Conservation (phyloP, 2,797 vertebrate genomes). For the Poeciliopsis paucimaculata region DNA sequence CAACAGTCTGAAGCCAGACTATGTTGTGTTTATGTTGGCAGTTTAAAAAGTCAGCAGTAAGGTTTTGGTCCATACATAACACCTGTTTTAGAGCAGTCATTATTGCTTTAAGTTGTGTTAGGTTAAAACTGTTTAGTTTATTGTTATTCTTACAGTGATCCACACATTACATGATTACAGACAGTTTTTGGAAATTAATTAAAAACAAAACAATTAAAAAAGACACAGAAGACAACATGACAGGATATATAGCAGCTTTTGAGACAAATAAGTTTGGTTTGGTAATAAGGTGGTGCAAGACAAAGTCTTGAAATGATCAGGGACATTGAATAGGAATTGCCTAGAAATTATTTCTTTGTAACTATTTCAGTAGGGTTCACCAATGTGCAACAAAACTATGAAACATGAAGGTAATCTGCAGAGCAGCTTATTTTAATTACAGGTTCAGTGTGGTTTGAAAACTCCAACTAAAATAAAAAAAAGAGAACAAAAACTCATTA, state of each 20-base stretch:
- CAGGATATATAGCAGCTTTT: not conserved
- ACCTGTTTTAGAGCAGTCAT: not conserved
- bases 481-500: not conserved
- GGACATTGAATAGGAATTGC: not conserved
- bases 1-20: slow-evolving; percentile 14
- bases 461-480: not conserved
- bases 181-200: too few relatives aligned
- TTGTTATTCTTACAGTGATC: too few relatives aligned
- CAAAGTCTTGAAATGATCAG: not conserved
- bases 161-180: too few relatives aligned
- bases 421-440: not conserved
- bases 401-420: not conserved
- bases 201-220: too few relatives aligned
- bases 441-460: not conserved
- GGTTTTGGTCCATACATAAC: not conserved
- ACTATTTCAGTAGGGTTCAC: not conserved
- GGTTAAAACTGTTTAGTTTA: too few relatives aligned
- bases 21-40: slow-evolving; percentile 9
- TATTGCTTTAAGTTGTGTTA: not conserved
- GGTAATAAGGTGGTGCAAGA: not conserved
- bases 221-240: too few relatives aligned
- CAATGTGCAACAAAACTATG: not conserved
- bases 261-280: not conserved
- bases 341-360: not conserved
- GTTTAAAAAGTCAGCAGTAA: slow-evolving; percentile 9